phyloP scores from a whole-genome alignment of 2,888 invertebrate species.

The Deladenus siricidicola region DNA sequence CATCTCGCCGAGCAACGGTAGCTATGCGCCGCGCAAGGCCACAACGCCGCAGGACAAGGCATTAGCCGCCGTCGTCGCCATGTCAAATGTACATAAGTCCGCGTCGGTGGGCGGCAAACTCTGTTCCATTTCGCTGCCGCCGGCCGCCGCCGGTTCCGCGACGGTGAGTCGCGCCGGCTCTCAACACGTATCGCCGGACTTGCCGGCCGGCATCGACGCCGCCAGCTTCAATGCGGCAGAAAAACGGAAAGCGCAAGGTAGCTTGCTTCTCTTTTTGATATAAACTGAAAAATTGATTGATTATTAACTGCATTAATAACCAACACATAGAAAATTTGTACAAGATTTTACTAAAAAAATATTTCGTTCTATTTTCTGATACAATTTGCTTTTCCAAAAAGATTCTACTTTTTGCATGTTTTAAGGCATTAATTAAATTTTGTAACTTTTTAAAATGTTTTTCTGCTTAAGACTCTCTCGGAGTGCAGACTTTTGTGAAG shows the following conservation, averaged over 20 bases:
- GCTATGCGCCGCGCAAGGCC: slow-evolving; percentile 9
- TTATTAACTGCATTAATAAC: too few relatives aligned
- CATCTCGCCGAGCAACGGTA: not conserved
- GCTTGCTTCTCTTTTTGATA: not conserved
- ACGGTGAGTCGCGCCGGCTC: not conserved
- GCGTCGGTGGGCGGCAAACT: slow-evolving; percentile 7
- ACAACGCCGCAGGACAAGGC: not conserved
- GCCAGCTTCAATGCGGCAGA: slow-evolving; percentile 7
- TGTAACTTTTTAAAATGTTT: too few relatives aligned
- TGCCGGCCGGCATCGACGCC: slow-evolving; percentile 10
- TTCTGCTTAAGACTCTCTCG: not conserved
- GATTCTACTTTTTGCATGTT: too few relatives aligned
- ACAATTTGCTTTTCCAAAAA: too few relatives aligned
- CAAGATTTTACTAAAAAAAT: too few relatives aligned
- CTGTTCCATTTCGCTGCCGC: not conserved
- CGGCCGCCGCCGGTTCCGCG: not conserved
- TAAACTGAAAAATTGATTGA: too few relatives aligned
- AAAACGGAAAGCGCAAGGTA: slow-evolving; percentile 4
- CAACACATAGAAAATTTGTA: too few relatives aligned
- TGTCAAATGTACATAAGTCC: slow-evolving; percentile 6
- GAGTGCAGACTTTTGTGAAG: not conserved
- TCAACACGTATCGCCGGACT: slow-evolving; percentile 3
- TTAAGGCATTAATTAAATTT: too few relatives aligned
- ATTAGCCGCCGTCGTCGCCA: not conserved
- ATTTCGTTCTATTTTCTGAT: too few relatives aligned